These are phyloP conservation scores for Eumaeus atala DNA, from an alignment of 1,140 invertebrate genomes.

Conservation along the genomic window DNA sequence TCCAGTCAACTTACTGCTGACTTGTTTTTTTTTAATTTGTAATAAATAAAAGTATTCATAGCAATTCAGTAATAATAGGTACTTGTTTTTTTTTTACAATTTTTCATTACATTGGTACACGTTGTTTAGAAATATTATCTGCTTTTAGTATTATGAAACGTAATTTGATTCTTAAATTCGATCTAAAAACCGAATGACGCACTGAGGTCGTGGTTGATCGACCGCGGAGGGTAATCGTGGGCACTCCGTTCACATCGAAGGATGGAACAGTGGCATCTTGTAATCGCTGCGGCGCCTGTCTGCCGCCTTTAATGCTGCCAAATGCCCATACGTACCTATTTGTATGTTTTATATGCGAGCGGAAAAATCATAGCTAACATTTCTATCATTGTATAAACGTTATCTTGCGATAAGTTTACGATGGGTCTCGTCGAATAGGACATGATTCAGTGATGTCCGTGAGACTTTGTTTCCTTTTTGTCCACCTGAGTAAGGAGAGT, in stretches of 20 bases:
- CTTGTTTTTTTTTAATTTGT: no score
- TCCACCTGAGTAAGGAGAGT: no score
- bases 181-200: constrained; percentile 23
- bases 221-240: constrained; percentile 25
- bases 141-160: neutral
- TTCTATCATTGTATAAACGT: neutral
- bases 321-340: constrained; percentile 26
- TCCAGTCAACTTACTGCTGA: no score
- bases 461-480: no score
- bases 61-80: no score
- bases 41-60: no score
- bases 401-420: no score
- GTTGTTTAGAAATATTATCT: neutral
- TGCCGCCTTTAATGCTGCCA: constrained; percentile 25
- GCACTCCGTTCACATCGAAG: constrained; percentile 11
- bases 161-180: constrained; percentile 15
- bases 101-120: no score
- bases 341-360: neutral
- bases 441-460: no score
- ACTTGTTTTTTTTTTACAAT: no score
- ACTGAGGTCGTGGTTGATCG: constrained; percentile 36
- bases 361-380: neutral
- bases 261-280: constrained; percentile 16
- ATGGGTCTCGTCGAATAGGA: no score
- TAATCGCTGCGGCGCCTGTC: constrained; percentile 14